Conservation (phyloP, 1,140 invertebrate species). For the Listronotus bonariensis region DNA sequence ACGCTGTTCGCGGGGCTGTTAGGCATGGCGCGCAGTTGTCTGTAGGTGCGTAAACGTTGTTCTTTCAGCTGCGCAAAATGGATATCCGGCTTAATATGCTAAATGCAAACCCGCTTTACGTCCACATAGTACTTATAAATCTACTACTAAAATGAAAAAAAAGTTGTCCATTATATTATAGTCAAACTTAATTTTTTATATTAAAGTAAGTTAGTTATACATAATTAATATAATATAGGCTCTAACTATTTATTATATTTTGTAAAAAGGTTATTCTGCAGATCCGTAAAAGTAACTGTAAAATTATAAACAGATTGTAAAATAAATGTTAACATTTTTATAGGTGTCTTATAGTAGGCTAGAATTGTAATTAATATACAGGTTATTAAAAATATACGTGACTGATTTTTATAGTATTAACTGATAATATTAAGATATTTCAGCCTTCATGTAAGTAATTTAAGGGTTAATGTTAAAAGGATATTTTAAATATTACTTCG, state of each 20-base stretch:
- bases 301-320: constrained; percentile 43
- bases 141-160: not conserved
- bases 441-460: too few species aligned
- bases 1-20: too few species aligned
- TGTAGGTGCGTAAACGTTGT: too few species aligned
- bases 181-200: not conserved
- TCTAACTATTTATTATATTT: constrained; percentile 45
- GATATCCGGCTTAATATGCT: too few species aligned
- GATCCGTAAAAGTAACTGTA: constrained; percentile 6
- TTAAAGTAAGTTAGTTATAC: not conserved
- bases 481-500: constrained; percentile 14
- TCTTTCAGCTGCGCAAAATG: too few species aligned
- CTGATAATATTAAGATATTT: constrained; percentile 47
- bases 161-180: constrained; percentile 2
- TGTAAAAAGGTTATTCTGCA: constrained; percentile 39
- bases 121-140: constrained; percentile 26
- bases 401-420: constrained; percentile 46
- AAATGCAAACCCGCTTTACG: not conserved
- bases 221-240: constrained; percentile 5
- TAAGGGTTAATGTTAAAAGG: constrained; percentile 3
- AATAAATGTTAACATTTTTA: constrained; percentile 51
- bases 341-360: constrained; percentile 49
- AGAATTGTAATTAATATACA: constrained; percentile 46
- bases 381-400: constrained; percentile 37
- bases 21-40: too few species aligned